phyloP scores from a whole-genome alignment of 2,888 invertebrate genomes.

The Rhingia rostrata region DNA sequence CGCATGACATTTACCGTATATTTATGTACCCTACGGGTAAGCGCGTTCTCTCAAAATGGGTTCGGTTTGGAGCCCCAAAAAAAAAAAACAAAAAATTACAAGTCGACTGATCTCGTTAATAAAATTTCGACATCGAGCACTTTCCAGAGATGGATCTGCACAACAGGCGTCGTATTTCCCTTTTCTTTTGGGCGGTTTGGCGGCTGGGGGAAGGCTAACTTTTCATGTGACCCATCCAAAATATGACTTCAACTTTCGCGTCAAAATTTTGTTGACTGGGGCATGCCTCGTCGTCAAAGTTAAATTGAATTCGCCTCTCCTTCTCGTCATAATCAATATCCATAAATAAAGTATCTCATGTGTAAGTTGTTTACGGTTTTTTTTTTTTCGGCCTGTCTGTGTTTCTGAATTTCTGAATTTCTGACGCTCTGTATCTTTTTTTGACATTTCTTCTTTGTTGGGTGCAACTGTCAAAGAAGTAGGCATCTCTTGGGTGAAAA shows the following conservation, averaged over 20 bases:
- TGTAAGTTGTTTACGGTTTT: conserved; percentile 56
- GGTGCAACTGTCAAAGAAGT: conserved; percentile 61
- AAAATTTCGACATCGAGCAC: conserved; percentile 61
- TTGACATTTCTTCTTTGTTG: conserved; percentile 27
- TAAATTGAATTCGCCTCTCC: conserved; percentile 50
- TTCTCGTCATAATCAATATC: conserved; percentile 70
- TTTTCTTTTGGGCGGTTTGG: neutral
- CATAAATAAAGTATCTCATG: conserved; percentile 47
- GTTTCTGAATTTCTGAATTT: conserved; percentile 11
- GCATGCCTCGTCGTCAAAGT: conserved; percentile 43
- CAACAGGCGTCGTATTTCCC: neutral
- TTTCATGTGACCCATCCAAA: conserved; percentile 1
- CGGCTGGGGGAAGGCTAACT: no score
- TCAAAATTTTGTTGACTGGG: conserved; percentile 52
- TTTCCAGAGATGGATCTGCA: neutral
- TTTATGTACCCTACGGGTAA: conserved; percentile 60
- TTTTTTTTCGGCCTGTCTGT: conserved; percentile 23
- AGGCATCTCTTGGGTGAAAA: conserved; percentile 38
- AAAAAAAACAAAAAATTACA: conserved; percentile 28
- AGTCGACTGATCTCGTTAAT: conserved; percentile 62
- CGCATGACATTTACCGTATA: conserved; percentile 50
- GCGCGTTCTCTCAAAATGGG: conserved; percentile 47
- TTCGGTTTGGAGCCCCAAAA: conserved; percentile 18
- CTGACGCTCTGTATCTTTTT: neutral
- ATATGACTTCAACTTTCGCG: conserved; percentile 54